Percentiles rank a stretch among this genome's conserved stretches.
phyloP scores from a whole-genome alignment of 2,797 vertebrate species.

The Schizopygopsis pylzovi region DNA sequence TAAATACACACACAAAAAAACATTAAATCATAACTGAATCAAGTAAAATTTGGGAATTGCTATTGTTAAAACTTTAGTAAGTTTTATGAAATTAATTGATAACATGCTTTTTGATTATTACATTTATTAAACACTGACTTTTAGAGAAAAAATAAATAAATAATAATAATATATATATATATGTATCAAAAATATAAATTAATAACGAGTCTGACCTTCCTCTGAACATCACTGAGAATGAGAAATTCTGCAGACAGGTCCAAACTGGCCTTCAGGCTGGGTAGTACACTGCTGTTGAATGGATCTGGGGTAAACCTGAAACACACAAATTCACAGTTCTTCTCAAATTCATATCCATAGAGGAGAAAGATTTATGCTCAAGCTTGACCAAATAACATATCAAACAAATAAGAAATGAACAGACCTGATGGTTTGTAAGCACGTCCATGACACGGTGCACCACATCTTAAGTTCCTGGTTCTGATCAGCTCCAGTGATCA shows the following conservation, averaged over 20 bases:
- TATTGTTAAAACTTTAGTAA: not conserved
- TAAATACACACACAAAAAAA: not conserved
- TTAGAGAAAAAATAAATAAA: not conserved
- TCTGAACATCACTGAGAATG: conserved; percentile 94
- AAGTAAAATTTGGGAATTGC: not conserved
- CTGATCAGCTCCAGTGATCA: conserved; percentile 96
- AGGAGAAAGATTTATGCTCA: not conserved
- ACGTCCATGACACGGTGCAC: conserved; percentile 99
- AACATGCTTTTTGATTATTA: not conserved
- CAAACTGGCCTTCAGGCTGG: conserved; percentile 93
- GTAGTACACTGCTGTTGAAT: conserved; percentile 85
- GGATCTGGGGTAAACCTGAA: conserved; percentile 93
- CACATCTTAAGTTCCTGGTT: conserved; percentile 97
- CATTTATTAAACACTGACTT: not conserved
- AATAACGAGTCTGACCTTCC: conserved; percentile 83
- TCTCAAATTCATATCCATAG: not conserved
- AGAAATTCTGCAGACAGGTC: conserved; percentile 95
- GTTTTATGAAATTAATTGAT: not conserved
- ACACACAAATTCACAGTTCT: conserved; percentile 7
- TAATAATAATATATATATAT: too few species aligned
- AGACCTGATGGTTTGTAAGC: conserved; percentile 93
- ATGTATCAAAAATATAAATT: not conserved
- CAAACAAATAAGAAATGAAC: not conserved
- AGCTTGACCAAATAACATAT: not conserved
- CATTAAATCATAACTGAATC: not conserved